Percentiles rank a stretch among this genome's conserved stretches.
Conservation (phyloP, 2,113 vertebrate species). For the Notothenia coriiceps region DNA sequence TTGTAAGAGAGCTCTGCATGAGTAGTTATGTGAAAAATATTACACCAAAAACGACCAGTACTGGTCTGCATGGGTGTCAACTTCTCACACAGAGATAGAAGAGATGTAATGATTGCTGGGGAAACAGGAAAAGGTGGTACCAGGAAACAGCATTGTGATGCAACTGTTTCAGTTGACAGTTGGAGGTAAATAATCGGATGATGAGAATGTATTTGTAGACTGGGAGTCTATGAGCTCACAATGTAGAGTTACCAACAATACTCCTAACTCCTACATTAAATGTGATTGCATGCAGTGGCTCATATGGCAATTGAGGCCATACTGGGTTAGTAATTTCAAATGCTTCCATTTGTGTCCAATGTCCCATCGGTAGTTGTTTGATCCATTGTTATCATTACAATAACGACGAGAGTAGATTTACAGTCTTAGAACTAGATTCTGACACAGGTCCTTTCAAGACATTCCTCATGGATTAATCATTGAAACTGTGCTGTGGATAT, state of each 20-base stretch:
- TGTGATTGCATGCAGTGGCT: neutral
- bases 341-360: neutral
- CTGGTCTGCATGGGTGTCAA: slow-evolving; percentile 45
- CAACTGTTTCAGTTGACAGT: slow-evolving; percentile 44
- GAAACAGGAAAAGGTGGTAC: slow-evolving; percentile 1
- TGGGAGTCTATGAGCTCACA: neutral
- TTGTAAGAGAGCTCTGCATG: slow-evolving; percentile 19
- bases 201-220: slow-evolving; percentile 58
- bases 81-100: slow-evolving; percentile 15
- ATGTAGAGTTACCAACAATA: neutral
- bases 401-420: no score
- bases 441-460: no score
- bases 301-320: neutral
- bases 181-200: slow-evolving; percentile 12
- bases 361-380: no score
- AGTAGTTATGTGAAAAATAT: neutral
- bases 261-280: neutral
- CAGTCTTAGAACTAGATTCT: no score
- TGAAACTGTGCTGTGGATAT: no score
- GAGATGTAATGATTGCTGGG: neutral
- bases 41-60: neutral
- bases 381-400: no score
- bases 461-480: no score
- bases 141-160: slow-evolving; percentile 43
- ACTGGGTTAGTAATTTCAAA: neutral